Base-by-base conservation (phyloP, 92 coral and sea anemone species). In the Micromussa lordhowensis region DNA sequence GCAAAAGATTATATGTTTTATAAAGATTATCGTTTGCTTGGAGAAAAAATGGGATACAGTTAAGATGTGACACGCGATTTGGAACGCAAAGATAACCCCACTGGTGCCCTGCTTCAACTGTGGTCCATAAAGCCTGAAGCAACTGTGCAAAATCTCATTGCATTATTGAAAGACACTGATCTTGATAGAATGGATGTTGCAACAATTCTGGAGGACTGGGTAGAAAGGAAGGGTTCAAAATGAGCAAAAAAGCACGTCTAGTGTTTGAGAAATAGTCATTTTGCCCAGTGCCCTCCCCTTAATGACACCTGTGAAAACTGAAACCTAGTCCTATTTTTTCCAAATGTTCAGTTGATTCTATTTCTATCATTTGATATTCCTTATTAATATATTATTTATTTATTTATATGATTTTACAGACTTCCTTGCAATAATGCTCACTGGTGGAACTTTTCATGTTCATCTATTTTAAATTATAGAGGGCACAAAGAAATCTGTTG, bases 11-110 rank as follows among this genome's bases (percentile, higher is more conserved):
- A 55, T 16, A 10, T 55, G 14, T 18, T 24, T 21, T 89, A 0
- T 26, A 82, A 54, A 78, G 92, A 89, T 79, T 89, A 69, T 14
- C 83, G 92, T 70, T 6, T 84, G 89, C 88, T 89, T 36, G 89
- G 89, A 4, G 89, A 89, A 13, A 78, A 78, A 79, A 63, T 85
- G 83, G 86, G 80, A 21, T 26, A 30, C 40, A 55, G 36, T 58
- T 82, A 38, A 29, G 85, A 78, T n/a, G n/a, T 55, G 18, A 89
- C 77, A 5, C 35, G 77, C 0, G 6, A 18, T 28, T 57, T 79
- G 69, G 89, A 71, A 35, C 89, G 85, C 70, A 78, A 49, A 21
- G 10, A 4, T 31, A 78, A 84, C 24, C 86, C 92, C 4, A 89
- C 92, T 14, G 21, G 85, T 79, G 86, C 71, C 59, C 77, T 89